Base-by-base conservation (phyloP, 2,888 invertebrate species). In the Mechanitis mazaeus region DNA sequence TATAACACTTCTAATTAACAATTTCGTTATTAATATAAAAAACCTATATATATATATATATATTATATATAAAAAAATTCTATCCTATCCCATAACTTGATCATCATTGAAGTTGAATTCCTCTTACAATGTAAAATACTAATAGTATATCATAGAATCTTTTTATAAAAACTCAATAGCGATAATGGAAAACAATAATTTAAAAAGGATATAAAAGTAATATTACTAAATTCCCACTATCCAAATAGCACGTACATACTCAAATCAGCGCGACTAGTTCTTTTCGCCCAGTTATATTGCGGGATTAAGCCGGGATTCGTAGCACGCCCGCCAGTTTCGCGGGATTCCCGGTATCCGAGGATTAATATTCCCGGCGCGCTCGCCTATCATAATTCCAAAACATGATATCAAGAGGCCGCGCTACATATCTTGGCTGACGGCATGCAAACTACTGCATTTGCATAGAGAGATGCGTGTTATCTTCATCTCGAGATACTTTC, bases 281-380 rank as follows among this genome's bases (percentile, higher is more conserved):
- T 59, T 58, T 62, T 58, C 45, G 35, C 35, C 50, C 58, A 46
- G 53, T 38, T 59, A 54, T 56, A 54, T 59, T 54, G 64, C 58
- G 38, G 68, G 69, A 69, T 66, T 66, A 68, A 59, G 58, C 47
- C 64, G 60, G 67, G 67, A 70, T 73, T 70, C 69, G 53, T 60
- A 63, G 69, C 74, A 74, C 73, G 71, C 70, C 69, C 70, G 68
- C 60, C 68, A 70, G 70, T 70, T 64, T 61, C 61, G 58, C 61
- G 68, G 65, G 65, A 64, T 75, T 71, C 71, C 66, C 71, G 50
- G 50, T 50, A 47, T 47, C 28, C 47, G 47, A 73, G 75, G 73
- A 79, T 85, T 82, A 82, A 79, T 83, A 84, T 84, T 84, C 84
- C 78, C 79, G 64, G 64, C 71, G 74, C 75, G 75, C 72, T 62